Base-by-base conservation (phyloP, 2,113 vertebrate species). In the Notothenia rossii region DNA sequence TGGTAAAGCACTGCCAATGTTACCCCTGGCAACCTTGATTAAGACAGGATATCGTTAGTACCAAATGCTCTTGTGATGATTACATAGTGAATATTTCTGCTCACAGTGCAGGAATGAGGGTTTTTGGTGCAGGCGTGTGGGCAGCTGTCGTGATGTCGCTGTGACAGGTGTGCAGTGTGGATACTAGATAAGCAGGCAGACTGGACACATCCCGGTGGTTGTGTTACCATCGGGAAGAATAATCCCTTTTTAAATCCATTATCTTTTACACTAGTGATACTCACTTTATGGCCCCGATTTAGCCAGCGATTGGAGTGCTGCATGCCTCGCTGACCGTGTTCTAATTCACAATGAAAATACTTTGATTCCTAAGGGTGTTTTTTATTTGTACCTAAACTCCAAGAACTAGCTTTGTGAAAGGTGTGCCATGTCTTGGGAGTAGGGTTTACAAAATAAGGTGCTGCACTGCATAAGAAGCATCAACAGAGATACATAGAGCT, bases 11-110 rank as follows among this genome's bases (percentile, higher is more conserved):
- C 40, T 81, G 74, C 45, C 61, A 78, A 15, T 14, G 88, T 89
- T 91, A 56, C 91, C 85, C 75, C 22, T 90, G 82, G 91, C 86
- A 94, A 92, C 92, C 80, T 76, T 90, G 89, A 92, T 94, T 90
- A 92, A 84, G 81, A 87, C 64, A 33, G 70, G 56, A 77, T 58
- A 65, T 72, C 22, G 68, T 85, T 79, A 48, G 79, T 59, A 55
- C 70, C 70, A 75, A 78, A 85, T 79, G 80, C 81, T 90, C 86
- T 89, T 89, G 81, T 78, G 77, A 65, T 91, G 88, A 92, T 91
- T 90, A 62, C 77, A 70, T 10, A 2, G 80, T 75, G 81, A 83
- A 79, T 65, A 69, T 88, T 79, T 86, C 76, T 83, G 75, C 86
- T 78, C 86, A 79, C 88, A 36, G 81, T 78, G 59, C 70, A 58